Conservation (phyloP, 2,888 invertebrate species). For the Girardia tigrina region DNA sequence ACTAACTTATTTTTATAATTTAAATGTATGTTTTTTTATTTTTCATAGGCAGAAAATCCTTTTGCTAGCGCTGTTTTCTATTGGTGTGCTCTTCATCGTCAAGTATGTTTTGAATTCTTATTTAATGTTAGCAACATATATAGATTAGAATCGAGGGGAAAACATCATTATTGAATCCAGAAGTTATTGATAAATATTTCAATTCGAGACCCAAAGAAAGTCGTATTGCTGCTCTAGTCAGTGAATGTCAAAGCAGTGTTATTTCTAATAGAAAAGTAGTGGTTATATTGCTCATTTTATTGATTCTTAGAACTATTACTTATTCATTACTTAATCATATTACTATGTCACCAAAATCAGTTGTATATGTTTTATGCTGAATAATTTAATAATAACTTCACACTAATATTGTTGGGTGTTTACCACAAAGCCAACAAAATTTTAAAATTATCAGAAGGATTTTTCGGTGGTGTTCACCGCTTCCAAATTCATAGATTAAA, state of each 20-base stretch:
- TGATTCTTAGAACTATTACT: no score
- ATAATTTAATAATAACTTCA: no score
- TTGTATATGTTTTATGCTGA: no score
- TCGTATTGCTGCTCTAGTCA: neutral
- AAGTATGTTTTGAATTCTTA: neutral
- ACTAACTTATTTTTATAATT: no score
- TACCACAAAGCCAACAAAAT: no score
- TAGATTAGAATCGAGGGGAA: neutral
- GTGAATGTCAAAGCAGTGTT: conserved; percentile 20
- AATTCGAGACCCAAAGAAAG: neutral
- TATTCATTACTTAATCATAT: no score
- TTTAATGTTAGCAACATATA: neutral
- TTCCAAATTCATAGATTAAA: no score
- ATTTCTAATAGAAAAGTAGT: neutral
- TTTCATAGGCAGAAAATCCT: neutral
- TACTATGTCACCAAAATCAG: no score
- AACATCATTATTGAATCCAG: neutral
- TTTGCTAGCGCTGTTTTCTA: neutral
- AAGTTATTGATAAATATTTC: neutral
- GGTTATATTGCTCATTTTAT: neutral
- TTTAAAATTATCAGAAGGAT: no score
- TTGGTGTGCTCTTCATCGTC: neutral
- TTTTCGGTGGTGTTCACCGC: no score
- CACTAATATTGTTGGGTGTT: no score
- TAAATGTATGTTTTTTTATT: no score